A percentile compares a stretch with the other conserved stretches of the same genome.
Evolutionary conservation across 2,113 vertebrate genomes (phyloP).

Genomic region (Cavia porcellus): DNA sequence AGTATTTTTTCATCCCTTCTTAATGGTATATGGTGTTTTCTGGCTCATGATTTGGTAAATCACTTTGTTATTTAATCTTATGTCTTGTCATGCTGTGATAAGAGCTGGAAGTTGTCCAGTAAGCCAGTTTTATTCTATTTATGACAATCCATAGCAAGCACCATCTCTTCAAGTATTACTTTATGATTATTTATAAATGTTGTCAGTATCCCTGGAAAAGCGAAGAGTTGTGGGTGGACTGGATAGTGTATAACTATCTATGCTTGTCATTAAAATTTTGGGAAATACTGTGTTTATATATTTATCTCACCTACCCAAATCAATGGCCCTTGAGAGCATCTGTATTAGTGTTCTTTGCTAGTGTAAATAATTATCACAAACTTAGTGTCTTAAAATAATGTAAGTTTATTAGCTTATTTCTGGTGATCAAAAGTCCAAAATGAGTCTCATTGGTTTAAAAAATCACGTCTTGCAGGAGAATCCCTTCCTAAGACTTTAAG

Average conservation of each 20-base stretch:
- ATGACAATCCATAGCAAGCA: not conserved
- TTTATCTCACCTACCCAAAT: not conserved
- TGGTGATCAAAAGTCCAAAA: not conserved
- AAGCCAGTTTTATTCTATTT: not conserved
- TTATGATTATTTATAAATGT: constrained; percentile 4
- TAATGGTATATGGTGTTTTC: not conserved
- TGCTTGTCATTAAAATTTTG: not conserved
- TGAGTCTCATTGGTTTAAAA: not conserved
- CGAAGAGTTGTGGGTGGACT: not conserved
- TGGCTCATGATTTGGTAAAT: constrained; percentile 40
- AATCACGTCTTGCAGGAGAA: not conserved
- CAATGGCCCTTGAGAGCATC: not conserved
- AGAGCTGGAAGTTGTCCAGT: not conserved
- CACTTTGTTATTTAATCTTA: not conserved
- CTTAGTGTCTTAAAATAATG: not conserved
- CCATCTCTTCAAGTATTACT: not conserved
- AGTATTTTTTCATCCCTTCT: not conserved
- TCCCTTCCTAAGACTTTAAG: not conserved
- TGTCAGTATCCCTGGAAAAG: constrained; percentile 39
- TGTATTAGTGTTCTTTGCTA: not conserved
- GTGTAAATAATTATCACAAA: not conserved
- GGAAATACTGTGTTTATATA: not conserved
- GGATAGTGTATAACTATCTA: not conserved
- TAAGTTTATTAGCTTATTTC: not conserved
- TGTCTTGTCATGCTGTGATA: not conserved